Conservation (phyloP, 2,888 invertebrate genomes). For the Protodeltote pygarga region DNA sequence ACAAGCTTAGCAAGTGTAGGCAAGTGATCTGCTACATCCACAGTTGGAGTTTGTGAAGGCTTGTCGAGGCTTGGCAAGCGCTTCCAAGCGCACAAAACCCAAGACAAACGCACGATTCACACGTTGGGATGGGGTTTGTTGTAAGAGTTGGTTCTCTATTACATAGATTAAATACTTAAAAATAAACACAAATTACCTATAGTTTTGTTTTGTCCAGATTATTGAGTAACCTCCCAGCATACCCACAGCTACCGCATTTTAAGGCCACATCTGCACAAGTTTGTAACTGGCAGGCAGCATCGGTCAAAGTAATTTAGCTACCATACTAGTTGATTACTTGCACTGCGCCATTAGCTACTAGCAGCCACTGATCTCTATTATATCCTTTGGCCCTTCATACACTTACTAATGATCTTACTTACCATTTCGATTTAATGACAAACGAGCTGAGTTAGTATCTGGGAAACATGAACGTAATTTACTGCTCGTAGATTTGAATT, state of each 20-base stretch:
- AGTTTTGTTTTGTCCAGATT: no score
- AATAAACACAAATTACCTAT: no score
- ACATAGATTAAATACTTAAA: no score
- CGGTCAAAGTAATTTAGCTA: constrained; percentile 19
- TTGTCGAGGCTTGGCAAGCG: no score
- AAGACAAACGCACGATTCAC: no score
- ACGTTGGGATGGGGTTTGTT: no score
- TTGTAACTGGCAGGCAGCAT: constrained; percentile 8
- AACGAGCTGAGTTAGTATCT: not conserved
- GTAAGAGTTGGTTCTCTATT: no score
- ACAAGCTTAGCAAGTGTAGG: no score
- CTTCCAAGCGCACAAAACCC: no score
- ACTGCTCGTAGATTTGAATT: not conserved
- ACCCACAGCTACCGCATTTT: constrained; percentile 3
- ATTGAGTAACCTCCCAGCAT: constrained; percentile 30
- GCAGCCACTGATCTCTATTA: constrained; percentile 1
- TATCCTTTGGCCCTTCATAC: not conserved
- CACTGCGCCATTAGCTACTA: constrained; percentile 8
- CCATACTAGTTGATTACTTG: constrained; percentile 26
- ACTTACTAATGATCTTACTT: constrained; percentile 1
- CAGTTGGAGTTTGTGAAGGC: no score
- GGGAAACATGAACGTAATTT: constrained; percentile 7
- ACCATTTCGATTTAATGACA: constrained; percentile 1
- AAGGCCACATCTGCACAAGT: constrained; percentile 5
- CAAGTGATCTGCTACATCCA: no score